Base-by-base conservation (phyloP, 2,888 invertebrate genomes). In the Heliothis peltigera region DNA sequence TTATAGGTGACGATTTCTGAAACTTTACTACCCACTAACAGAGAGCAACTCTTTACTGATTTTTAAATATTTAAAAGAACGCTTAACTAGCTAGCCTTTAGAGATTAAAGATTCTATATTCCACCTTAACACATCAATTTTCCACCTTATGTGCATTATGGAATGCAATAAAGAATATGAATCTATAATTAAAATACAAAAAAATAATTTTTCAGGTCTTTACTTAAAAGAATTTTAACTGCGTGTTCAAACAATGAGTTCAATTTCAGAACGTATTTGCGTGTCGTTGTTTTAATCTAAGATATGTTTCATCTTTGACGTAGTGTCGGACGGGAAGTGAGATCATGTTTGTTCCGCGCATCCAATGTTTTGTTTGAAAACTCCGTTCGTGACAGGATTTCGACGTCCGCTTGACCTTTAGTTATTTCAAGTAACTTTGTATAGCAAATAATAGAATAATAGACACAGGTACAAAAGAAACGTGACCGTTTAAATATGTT, bases 261-360 rank as follows among this genome's bases (percentile, higher is more conserved):
- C 39, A 44, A 25, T 55, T 22, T 51, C 17, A 39, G 44, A 60
- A 44, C 46, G 57, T 52, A 53, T 62, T 51, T 51, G 56, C 39
- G 18, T 58, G 51, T 57, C 52, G n/a, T 49, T 15, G 59, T 81
- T 75, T 71, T 62, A 52, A 53, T 70, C 54, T 69, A 69, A 82
- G 70, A 65, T 65, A 66, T 64, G 66, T 81, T 75, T 79, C 70
- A 75, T 77, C 70, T 76, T 77, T 73, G 70, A 75, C n/a, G n/a
- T n/a, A 75, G 71, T 73, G 64, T 70, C 55, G 62, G 67, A 79
- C 72, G 75, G 84, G 84, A 86, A 81, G 79, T 80, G 72, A 72
- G 68, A 62, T 67, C 71, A 60, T 84, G 68, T 86, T 86, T 86
- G 86, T 86, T 86, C 86, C 86, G 82, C 64, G 79, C 82, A 80